A percentile compares a stretch with the other conserved stretches of the same genome.
Evolutionary conservation across 2,113 vertebrate species (phyloP).

Genomic region (Ageneiosus marmoratus): DNA sequence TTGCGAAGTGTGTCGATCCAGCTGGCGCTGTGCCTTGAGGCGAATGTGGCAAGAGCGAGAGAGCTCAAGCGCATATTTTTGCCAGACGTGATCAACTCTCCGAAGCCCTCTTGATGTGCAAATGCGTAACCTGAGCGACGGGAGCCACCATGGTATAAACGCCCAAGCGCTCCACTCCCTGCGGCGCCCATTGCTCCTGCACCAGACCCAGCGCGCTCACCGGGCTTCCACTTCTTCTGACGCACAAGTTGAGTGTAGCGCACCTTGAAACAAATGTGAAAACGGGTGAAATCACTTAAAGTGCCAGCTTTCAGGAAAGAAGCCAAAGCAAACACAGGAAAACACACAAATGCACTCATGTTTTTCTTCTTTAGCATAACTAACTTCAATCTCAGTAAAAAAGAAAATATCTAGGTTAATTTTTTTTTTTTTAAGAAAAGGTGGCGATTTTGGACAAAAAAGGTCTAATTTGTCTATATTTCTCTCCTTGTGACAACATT

Average conservation of each 20-base stretch:
- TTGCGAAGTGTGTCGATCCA: constrained; percentile 91
- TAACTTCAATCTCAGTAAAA: background rate
- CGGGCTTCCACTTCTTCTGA: constrained; percentile 82
- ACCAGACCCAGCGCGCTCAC: constrained; percentile 71
- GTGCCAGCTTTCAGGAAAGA: background rate
- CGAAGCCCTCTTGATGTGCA: constrained; percentile 92
- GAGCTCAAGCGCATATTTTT: constrained; percentile 94
- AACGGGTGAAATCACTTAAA: background rate
- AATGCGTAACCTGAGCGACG: constrained; percentile 90
- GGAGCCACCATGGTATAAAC: constrained; percentile 72
- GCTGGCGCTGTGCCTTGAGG: constrained; percentile 78
- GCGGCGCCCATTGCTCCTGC: constrained; percentile 59
- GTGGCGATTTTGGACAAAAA: background rate
- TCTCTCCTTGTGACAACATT: background rate
- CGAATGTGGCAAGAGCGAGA: constrained; percentile 79
- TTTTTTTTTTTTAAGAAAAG: background rate
- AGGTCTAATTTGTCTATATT: background rate
- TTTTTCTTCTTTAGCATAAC: no score
- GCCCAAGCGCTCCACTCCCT: constrained; percentile 71
- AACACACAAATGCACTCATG: background rate
- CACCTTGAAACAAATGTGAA: constrained; percentile 71
- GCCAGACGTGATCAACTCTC: constrained; percentile 92
- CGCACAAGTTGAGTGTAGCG: constrained; percentile 88
- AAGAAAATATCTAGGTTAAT: background rate
- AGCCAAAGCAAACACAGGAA: background rate